A percentile compares a stretch with the other conserved stretches of the same genome.
phyloP scores from a whole-genome alignment of 2,888 invertebrate genomes.

The Drosophila testacea region DNA sequence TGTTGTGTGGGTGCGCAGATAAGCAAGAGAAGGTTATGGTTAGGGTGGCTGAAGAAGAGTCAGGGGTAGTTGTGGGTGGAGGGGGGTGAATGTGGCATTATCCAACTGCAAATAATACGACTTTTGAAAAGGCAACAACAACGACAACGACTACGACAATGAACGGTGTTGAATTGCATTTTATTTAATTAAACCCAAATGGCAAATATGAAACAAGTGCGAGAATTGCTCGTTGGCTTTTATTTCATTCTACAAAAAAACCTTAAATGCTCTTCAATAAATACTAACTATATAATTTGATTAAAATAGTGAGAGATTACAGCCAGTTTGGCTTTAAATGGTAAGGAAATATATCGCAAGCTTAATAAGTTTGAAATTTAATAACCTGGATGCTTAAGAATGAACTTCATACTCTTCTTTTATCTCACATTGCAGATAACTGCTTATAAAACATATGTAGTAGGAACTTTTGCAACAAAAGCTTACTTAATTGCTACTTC shows the following conservation, averaged over 20 bases:
- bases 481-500: not conserved
- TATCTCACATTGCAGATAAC: too few species aligned
- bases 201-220: constrained; percentile 37
- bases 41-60: not conserved
- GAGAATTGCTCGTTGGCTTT: constrained; percentile 18
- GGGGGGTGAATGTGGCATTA: not conserved
- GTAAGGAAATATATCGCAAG: not conserved
- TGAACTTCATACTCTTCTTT: too few species aligned
- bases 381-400: too few species aligned
- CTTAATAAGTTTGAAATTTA: not conserved
- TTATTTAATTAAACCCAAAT: constrained; percentile 68
- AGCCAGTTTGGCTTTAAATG: not conserved
- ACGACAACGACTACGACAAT: constrained; percentile 41
- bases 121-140: constrained; percentile 19
- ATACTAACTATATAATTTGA: not conserved
- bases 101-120: constrained; percentile 28
- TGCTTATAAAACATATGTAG: too few species aligned
- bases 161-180: constrained; percentile 67
- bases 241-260: not conserved
- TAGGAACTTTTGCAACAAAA: too few species aligned
- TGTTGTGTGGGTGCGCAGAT: constrained; percentile 36
- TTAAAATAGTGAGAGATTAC: not conserved
- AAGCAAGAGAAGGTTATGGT: constrained; percentile 8
- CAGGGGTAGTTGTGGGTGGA: not conserved
- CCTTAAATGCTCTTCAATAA: not conserved